Conservation (phyloP, 2,888 invertebrate species). For the Eucera pruinosa region DNA sequence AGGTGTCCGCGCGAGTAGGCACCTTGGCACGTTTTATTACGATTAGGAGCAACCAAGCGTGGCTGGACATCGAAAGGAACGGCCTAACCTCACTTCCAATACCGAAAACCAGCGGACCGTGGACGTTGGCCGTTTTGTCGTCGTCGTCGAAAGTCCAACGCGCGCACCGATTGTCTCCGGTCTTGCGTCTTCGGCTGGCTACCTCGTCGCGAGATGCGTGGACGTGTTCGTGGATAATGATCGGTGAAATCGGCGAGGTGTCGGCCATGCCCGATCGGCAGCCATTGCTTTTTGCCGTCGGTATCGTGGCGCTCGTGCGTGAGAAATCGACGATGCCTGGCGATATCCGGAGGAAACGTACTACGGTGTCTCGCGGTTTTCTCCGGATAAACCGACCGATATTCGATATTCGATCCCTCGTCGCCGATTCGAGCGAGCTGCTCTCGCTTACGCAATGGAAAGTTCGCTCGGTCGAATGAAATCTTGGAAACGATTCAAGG, state of each 20-base stretch:
- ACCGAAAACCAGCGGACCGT: conserved; percentile 77
- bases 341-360: conserved; percentile 57
- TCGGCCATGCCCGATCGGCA: conserved; percentile 20
- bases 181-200: conserved; percentile 35
- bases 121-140: conserved; percentile 73
- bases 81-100: conserved; percentile 74
- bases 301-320: conserved; percentile 63
- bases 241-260: conserved; percentile 63
- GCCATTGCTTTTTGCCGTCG: conserved; percentile 50
- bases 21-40: conserved; percentile 84
- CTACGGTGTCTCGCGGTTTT: conserved; percentile 29
- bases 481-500: conserved; percentile 1
- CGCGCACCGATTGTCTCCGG: conserved; percentile 53
- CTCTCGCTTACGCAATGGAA: background rate
- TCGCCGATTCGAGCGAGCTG: background rate
- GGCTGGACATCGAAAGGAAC: conserved; percentile 65
- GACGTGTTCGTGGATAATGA: conserved; percentile 63
- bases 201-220: conserved; percentile 42
- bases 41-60: conserved; percentile 83
- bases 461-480: background rate
- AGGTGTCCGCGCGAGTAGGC: conserved; percentile 78
- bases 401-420: conserved; percentile 3
- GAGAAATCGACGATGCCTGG: conserved; percentile 62
- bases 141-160: conserved; percentile 72
- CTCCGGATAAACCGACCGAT: conserved; percentile 12